Evolutionary conservation across 2,797 vertebrate species (phyloP).

Genomic region (Leuciscus waleckii): DNA sequence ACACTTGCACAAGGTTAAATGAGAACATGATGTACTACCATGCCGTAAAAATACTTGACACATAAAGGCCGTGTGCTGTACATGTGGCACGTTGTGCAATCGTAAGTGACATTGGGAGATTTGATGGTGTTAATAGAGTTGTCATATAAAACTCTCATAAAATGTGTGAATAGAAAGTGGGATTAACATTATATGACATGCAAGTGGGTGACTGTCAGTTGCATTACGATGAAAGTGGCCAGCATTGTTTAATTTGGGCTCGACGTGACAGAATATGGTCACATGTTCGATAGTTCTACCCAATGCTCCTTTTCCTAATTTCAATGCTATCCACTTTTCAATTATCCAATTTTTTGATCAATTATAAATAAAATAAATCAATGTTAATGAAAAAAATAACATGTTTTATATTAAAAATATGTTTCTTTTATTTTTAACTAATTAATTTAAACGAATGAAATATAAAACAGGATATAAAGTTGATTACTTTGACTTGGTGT

Average conservation of each 20-base stretch:
- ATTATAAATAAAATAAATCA: neutral
- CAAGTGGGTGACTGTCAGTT: neutral
- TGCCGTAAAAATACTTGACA: slow-evolving; percentile 16
- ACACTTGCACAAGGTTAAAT: slow-evolving; percentile 30
- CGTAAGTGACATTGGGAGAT: neutral
- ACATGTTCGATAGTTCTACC: neutral
- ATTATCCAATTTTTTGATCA: neutral
- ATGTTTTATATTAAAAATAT: neutral
- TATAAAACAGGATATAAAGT: neutral
- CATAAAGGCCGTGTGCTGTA: neutral
- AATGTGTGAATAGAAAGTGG: neutral
- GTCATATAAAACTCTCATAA: neutral
- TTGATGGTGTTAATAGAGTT: neutral
- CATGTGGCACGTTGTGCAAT: slow-evolving; percentile 10
- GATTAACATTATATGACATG: neutral
- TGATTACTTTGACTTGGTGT: neutral
- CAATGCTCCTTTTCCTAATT: neutral
- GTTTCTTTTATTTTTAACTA: neutral
- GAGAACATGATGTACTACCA: slow-evolving; percentile 29
- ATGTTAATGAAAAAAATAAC: neutral
- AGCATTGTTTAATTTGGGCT: neutral
- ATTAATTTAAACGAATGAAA: too few species aligned
- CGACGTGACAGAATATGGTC: neutral
- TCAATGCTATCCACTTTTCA: neutral
- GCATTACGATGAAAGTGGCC: neutral